Evolutionary conservation across 2,888 invertebrate genomes (phyloP).

Genomic region (Microdon myrmicae): DNA sequence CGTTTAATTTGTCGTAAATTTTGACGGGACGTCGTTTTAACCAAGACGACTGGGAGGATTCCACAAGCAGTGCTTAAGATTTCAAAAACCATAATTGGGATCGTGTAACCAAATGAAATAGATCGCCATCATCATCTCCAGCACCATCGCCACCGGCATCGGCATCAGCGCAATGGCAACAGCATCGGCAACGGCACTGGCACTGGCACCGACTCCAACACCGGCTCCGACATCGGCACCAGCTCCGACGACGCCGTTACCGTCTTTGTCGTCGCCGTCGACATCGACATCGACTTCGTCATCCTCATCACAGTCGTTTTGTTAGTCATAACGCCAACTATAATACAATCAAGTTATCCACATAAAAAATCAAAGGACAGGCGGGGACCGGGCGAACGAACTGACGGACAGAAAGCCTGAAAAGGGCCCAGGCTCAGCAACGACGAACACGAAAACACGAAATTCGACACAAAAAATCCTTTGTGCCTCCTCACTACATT

Average conservation of each 20-base stretch:
- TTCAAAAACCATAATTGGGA: conserved; percentile 10
- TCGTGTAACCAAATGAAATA: conserved; percentile 18
- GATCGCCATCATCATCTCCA: conserved; percentile 16
- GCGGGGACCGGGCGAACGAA: conserved; percentile 1
- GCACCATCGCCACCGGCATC: too few species aligned
- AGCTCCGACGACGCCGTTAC: too few species aligned
- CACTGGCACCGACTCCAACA: too few species aligned
- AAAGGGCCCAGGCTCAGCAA: too few species aligned
- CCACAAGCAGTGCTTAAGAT: conserved; percentile 8
- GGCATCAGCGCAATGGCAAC: too few species aligned
- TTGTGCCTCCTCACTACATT: conserved; percentile 1
- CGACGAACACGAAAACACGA: conserved; percentile 3
- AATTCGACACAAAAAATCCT: conserved; percentile 9
- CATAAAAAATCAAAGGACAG: background rate
- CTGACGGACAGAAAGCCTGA: too few species aligned
- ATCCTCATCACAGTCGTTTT: conserved; percentile 1
- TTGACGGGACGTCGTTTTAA: conserved; percentile 12
- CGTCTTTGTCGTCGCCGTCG: too few species aligned
- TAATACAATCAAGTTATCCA: conserved; percentile 27
- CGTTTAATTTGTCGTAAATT: conserved; percentile 22
- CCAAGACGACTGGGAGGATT: conserved; percentile 3
- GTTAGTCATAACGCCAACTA: conserved; percentile 24
- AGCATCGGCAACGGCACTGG: too few species aligned
- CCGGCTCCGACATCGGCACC: too few species aligned
- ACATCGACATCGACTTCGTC: too few species aligned